These are phyloP conservation scores for Pelecanoides urinatrix DNA, from an alignment of 2,113 vertebrate species.

Conservation along the genomic window DNA sequence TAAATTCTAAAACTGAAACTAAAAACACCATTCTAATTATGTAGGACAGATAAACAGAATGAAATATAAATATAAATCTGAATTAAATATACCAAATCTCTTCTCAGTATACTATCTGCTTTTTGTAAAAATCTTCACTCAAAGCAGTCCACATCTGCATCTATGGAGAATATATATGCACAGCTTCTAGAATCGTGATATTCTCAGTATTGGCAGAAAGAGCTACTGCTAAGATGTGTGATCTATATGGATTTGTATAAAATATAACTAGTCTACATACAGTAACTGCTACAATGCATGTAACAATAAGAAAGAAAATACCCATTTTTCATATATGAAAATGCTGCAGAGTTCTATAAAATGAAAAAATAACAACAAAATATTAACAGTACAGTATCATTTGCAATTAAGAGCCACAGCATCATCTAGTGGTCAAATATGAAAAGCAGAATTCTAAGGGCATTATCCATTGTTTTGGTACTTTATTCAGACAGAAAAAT, in stretches of 20 bases:
- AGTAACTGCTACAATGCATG: neutral
- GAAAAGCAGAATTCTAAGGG: neutral
- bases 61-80: neutral
- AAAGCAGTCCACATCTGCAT: neutral
- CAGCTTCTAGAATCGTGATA: neutral
- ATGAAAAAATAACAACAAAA: neutral
- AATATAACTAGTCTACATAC: neutral
- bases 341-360: neutral
- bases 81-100: neutral
- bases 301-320: neutral
- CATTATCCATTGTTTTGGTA: neutral
- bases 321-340: neutral
- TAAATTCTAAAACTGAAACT: neutral
- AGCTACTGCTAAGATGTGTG: neutral
- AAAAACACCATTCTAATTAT: neutral
- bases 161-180: neutral
- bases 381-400: neutral
- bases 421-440: constrained; percentile 28
- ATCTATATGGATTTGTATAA: neutral
- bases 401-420: constrained; percentile 9
- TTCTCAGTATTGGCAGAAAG: neutral
- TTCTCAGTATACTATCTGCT: neutral
- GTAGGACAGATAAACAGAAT: neutral
- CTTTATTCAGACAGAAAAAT: neutral
- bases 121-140: neutral